Evolutionary conservation across 2,797 vertebrate species (phyloP), one percentile per base, ranked within the genome.

Genomic region (Cuniculus paca): DNA sequence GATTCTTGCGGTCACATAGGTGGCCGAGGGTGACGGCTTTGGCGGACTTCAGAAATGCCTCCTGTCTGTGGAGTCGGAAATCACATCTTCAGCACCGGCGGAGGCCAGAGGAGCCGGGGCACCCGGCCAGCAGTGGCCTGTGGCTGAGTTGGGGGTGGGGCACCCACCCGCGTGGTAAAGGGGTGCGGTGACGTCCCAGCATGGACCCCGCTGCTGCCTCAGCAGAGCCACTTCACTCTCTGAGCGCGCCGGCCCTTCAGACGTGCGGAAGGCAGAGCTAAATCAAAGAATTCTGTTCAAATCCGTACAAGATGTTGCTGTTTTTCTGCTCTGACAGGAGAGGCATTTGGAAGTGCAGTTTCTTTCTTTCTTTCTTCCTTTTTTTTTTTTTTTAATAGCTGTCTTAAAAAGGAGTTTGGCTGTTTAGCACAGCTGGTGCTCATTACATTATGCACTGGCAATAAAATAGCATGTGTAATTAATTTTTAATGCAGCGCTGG

Each of bases 371-470:
- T 95, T 90, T 94, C n/a, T 95, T 91, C 70, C 31, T 48, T 97
- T 60, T 98, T 98, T 99, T 65, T 98, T 97, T 97, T 99, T 98
- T 99, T 99, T 99, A 98, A 99, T 99, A 98, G 99, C 98, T 99
- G 98, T 99, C 99, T 99, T 99, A 99, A 99, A 99, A 99, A 99
- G 99, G 99, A 99, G 99, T 99, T 99, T 99, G 99, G 99, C 99
- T 99, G 99, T 99, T 99, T 99, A 99, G 99, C 99, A 98, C 99
- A 99, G 99, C 99, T 99, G 99, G 99, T 99, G 99, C 99, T 99
- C 99, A 99, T 99, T 99, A 99, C 99, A 98, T 99, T 99, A 99
- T 99, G 99, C 98, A 98, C 98, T 99, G 99, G 99, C 99, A 99
- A 99, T 99, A 99, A 99, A 99, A 99, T 99, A 99, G 98, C 99